phyloP scores from a whole-genome alignment of 2,888 invertebrate species.

The Drosophila yooni region DNA sequence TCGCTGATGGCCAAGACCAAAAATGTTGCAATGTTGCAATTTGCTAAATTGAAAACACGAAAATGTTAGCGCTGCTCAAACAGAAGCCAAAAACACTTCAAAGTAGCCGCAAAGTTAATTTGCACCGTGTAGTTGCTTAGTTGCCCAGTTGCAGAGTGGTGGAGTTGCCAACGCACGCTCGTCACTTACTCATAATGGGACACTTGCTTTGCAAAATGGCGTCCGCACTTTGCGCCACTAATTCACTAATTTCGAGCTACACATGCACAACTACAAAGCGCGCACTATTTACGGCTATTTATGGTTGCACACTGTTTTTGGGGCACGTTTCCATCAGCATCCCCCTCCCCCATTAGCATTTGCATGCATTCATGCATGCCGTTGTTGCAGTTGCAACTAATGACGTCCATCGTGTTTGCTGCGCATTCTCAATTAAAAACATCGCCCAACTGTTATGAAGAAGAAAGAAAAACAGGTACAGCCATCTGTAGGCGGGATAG shows the following conservation, averaged over 20 bases:
- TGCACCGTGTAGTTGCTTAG: conserved; percentile 18
- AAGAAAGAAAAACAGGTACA: not conserved
- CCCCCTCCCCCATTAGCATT: conserved; percentile 28
- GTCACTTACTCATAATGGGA: conserved; percentile 60
- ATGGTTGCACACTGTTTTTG: conserved; percentile 37
- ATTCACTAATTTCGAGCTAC: conserved; percentile 69
- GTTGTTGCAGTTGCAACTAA: conserved; percentile 32
- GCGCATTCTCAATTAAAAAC: conserved; percentile 72
- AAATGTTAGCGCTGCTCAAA: conserved; percentile 39
- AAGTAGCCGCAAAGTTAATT: conserved; percentile 74
- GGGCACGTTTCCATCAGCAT: conserved; percentile 1
- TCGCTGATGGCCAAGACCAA: conserved; percentile 61
- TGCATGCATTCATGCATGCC: conserved; percentile 40
- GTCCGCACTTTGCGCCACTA: conserved; percentile 47
- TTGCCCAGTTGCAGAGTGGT: not conserved
- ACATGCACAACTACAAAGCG: conserved; percentile 56
- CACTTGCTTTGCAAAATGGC: conserved; percentile 72
- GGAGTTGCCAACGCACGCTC: conserved; percentile 56
- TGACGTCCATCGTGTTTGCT: conserved; percentile 41
- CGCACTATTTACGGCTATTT: conserved; percentile 50
- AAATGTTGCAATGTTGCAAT: conserved; percentile 68
- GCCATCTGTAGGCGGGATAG: too few relatives aligned
- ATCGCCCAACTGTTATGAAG: conserved; percentile 26
- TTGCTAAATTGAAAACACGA: conserved; percentile 74
- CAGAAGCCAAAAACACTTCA: conserved; percentile 34